Base-by-base conservation (phyloP, 2,113 vertebrate species). In the Sialia sialis region DNA sequence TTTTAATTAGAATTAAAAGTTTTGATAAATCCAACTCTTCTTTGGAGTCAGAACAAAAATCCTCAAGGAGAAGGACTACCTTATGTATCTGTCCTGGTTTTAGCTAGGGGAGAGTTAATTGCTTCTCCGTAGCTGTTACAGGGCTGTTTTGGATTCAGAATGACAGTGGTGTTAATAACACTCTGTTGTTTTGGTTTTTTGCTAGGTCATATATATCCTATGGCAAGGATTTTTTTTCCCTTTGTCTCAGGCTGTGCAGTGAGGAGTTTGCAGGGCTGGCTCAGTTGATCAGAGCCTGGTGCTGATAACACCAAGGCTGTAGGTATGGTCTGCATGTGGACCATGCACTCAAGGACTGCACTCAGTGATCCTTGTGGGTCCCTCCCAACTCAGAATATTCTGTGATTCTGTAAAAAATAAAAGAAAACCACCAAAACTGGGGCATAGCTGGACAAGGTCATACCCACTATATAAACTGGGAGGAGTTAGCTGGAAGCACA, bases 281-380 rank as follows among this genome's bases (percentile, higher is more conserved):
- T 15, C 59, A 39, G 49, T 0, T 46, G 58, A 21, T 22, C 39
- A 63, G 38, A 63, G 49, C 29, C 41, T n/a, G 41, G 18, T 48
- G 41, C 15, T 16, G 3, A 11, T 7, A 16, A 20, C 34, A 39
- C 15, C 49, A 16, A 16, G 23, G 41, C 23, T 64, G 19, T 9
- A 23, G 34, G 5, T 20, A 2, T 16, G 34, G 27, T 19, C 12
- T 74, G 12, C 12, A 16, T 7, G 5, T 8, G 49, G 23, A 19
- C 29, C 41, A 29, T 19, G 58, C 22, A 23, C 27, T n/a, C 4
- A 14, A 15, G 18, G 1, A 0, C 2, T 18, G 34, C 23, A 20
- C 30, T 19, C 34, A 16, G 7, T 19, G 16, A 34, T 25, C 19
- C 34, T 29, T 56, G 16, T 49, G 34, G 29, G 34, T 25, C 29